These are phyloP conservation scores for Liolophura sinensis DNA, from an alignment of 1,140 invertebrate genomes.

Conservation along the genomic window DNA sequence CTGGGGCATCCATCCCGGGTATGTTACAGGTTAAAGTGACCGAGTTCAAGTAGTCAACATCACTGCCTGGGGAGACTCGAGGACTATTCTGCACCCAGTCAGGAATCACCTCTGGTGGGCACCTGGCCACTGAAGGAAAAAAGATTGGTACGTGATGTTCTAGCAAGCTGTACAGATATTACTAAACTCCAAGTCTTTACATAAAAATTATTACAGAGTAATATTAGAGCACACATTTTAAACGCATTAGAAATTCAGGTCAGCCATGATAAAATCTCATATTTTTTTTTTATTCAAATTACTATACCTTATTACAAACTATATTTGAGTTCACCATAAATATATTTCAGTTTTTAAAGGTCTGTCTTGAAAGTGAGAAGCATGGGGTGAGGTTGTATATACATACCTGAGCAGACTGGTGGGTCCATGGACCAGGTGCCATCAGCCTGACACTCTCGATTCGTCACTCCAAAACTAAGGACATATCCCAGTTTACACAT, in stretches of 20 bases:
- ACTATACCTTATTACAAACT: too few species aligned
- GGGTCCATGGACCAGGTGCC: constrained; percentile 87
- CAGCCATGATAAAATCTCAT: too few species aligned
- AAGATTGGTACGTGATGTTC: too few species aligned
- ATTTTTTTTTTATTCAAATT: too few species aligned
- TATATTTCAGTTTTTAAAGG: too few species aligned
- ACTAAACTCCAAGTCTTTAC: too few species aligned
- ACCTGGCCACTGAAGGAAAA: constrained; percentile 16
- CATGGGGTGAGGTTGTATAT: background rate
- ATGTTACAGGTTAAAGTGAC: constrained; percentile 27
- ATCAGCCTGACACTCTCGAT: constrained; percentile 83
- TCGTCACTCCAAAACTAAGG: constrained; percentile 76
- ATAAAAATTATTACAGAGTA: too few species aligned
- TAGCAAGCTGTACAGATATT: too few species aligned
- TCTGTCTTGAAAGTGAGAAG: too few species aligned
- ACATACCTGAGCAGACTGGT: constrained; percentile 82
- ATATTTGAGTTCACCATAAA: too few species aligned
- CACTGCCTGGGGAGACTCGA: background rate
- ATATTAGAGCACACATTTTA: too few species aligned
- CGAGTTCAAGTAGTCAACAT: constrained; percentile 14
- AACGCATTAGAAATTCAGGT: too few species aligned
- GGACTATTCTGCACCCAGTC: constrained; percentile 2
- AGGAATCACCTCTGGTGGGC: constrained; percentile 11
- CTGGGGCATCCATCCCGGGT: background rate
- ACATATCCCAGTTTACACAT: constrained; percentile 95